Evolutionary conservation across 2,888 invertebrate genomes (phyloP), one percentile per base, ranked within the genome.

Genomic region (Zygogramma bicolorata): DNA sequence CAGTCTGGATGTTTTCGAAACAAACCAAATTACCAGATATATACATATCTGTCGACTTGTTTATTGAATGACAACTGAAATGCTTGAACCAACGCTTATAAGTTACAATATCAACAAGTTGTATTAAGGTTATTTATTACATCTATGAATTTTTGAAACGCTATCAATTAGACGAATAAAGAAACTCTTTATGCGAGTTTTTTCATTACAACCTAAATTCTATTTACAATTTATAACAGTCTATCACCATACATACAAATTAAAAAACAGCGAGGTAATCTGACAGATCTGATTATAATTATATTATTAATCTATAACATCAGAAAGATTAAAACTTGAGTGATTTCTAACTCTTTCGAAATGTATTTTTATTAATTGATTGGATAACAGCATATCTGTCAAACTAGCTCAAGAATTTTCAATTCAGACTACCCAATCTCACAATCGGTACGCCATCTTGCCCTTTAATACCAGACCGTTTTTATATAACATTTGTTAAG

Each of bases 381-480:
- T n/a, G n/a, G n/a, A n/a, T n/a, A 38, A 61, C 38, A 60, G 13
- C 7, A 2, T 20, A 13, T 63, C 46, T 42, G 62, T 73, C 69
- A 69, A 58, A 69, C 46, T 73, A 65, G 62, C 61, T 60, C 13
- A 0, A 40, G 66, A 58, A 29, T 40, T 40, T 61, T 57, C 15
- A 46, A 70, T 77, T 77, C 81, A 81, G 81, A 84, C 81, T 80
- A 84, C 83, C 83, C 82, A 81, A 84, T 85, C 85, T 85, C 84
- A 82, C 84, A 86, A 83, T 81, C 84, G 83, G 81, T 82, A 81
- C 83, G 81, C 80, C 81, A 84, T 85, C 85, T 86, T 84, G 80
- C 87, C 86, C 87, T 86, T 86, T 86, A 87, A 87, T 87, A 87
- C 86, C 87, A 87, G 83, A 83, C 81, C 81, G 74, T 80, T 75